Evolutionary conservation across 2,797 vertebrate species (phyloP), one percentile per base, ranked within the genome.

Genomic region (Numenius phaeopus): DNA sequence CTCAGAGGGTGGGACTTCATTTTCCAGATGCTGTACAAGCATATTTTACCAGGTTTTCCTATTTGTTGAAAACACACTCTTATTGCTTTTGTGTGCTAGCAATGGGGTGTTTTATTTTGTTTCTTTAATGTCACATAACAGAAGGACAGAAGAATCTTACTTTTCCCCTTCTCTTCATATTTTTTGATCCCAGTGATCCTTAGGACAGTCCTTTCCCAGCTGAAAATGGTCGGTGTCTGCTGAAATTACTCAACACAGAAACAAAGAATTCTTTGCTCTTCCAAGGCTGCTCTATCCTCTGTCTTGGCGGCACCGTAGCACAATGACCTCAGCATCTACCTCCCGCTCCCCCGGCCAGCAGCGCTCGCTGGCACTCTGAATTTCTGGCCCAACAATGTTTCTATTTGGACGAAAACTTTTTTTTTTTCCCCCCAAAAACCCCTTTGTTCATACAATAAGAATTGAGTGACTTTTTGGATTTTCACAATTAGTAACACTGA

Each of bases 401-500:
- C n/a, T 37, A 15, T 70, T 83, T 64, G 30, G 57, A 71, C 34
- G 7, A 12, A 66, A 76, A n/a, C 7, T 23, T 40, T 3, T 55
- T 42, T 29, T 47, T 47, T 7, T 7, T 11, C 49, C 20, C 32
- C 9, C 0, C 11, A 47, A 72, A 66, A 46, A 6, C 22, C 27
- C 15, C 37, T 85, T 58, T 64, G 39, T 55, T 83, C 30, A 22
- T 39, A 58, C 62, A 75, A 52, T 29, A 50, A 69, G 15, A 29
- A 70, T 39, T 29, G 29, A 69, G 39, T 50, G 37, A 83, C 37
- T 39, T 95, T 86, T 75, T 26, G 26, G 65, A 78, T 78, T 95
- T 67, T 49, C n/a, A 57, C 37, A 80, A 46, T 73, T 83, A 83
- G 22, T 66, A 59, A 75, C 54, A 54, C 0, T 32, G 58, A 82